A percentile compares a stretch with the other conserved stretches of the same genome.
phyloP scores from a whole-genome alignment of 2,888 invertebrate species.

The Laothoe populi region DNA sequence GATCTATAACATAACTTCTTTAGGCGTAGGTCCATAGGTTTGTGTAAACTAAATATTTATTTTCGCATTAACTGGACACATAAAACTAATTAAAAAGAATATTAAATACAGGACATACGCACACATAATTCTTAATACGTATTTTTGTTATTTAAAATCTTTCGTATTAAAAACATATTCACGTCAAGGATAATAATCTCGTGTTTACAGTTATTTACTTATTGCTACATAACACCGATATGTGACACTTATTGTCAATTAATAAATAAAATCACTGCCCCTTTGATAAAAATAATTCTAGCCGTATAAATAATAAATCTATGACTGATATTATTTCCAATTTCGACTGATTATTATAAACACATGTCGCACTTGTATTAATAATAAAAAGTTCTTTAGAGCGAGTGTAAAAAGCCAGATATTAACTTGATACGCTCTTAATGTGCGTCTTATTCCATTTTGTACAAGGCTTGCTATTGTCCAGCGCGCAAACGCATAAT shows the following conservation, averaged over 20 bases:
- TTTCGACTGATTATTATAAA: not conserved
- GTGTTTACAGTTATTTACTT: not conserved
- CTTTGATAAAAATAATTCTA: not conserved
- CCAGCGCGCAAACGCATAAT: conserved; percentile 42
- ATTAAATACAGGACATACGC: no score
- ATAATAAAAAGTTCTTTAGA: conserved; percentile 31
- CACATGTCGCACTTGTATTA: not conserved
- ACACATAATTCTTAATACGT: no score
- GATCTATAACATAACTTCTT: no score
- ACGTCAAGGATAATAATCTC: not conserved
- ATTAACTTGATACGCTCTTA: conserved; percentile 9
- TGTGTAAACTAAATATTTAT: no score
- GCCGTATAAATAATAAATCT: not conserved
- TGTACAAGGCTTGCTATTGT: conserved; percentile 56
- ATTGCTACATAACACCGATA: conserved; percentile 1
- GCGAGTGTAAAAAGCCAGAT: conserved; percentile 17
- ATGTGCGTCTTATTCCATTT: conserved; percentile 39
- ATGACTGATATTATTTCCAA: conserved; percentile 1
- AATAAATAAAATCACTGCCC: not conserved
- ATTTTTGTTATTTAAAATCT: no score
- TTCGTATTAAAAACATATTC: not conserved
- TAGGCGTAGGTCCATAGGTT: no score
- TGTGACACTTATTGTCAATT: conserved; percentile 2
- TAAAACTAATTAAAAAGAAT: no score
- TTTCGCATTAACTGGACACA: no score